A percentile compares a stretch with the other conserved stretches of the same genome.
These are phyloP conservation scores for Cochlearius cochlearius DNA, from an alignment of 2,113 vertebrate genomes.

Conservation along the genomic window DNA sequence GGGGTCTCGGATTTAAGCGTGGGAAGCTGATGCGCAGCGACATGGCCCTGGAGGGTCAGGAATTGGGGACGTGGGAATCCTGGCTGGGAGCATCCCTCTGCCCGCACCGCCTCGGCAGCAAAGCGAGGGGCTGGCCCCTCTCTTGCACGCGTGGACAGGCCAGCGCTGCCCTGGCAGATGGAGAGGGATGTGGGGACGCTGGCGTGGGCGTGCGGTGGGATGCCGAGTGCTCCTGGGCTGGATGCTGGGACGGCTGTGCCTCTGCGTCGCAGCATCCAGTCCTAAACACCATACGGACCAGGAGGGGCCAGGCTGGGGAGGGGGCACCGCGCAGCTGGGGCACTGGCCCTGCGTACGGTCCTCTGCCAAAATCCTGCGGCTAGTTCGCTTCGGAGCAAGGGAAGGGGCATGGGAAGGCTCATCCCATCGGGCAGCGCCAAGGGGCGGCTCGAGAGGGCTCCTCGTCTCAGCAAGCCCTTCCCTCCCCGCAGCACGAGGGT, in stretches of 20 bases:
- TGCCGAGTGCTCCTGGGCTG: background rate
- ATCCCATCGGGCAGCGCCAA: fast-evolving
- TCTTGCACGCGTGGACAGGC: background rate
- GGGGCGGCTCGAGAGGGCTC: background rate
- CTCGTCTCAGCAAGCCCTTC: background rate
- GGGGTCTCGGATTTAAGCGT: background rate
- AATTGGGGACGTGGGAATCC: background rate
- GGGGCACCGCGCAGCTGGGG: background rate
- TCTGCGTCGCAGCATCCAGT: fast-evolving
- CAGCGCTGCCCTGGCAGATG: background rate
- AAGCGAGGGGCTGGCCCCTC: background rate
- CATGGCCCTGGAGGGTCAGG: background rate
- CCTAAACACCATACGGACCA: fast-evolving
- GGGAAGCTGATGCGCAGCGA: background rate
- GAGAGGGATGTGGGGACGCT: background rate
- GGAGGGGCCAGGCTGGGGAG: background rate
- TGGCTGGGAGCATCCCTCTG: background rate
- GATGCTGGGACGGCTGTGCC: background rate
- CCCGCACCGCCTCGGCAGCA: fast-evolving
- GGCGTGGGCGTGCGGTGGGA: fast-evolving
- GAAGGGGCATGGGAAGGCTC: background rate
- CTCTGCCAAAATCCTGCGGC: background rate
- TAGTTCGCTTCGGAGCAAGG: fast-evolving
- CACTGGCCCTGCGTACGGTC: fast-evolving
- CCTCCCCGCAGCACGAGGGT: fast-evolving